Evolutionary conservation across 2,113 vertebrate species (phyloP), one percentile per base, ranked within the genome.

Genomic region (Nannospalax galili): DNA sequence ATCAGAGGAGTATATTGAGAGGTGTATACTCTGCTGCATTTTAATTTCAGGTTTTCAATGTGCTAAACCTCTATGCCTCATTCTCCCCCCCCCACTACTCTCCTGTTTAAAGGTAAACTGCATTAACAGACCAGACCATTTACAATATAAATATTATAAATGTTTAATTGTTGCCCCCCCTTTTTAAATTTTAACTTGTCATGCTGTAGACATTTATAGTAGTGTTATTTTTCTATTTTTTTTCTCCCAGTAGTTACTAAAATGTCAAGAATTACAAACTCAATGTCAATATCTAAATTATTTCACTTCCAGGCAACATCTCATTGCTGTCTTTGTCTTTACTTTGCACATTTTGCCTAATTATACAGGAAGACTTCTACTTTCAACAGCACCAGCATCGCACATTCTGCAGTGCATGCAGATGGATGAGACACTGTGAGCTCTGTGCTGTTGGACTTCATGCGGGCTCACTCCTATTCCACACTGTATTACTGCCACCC

Each of bases 401-500:
- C 1, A 65, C 78, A 86, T n/a, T 88, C 96, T 97, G 37, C 65
- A 58, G 8, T 32, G 20, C 14, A 72, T 11, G 1, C 22, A 45
- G 10, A 88, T 82, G 92, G 45, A 15, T 7, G 64, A 80, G 3
- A 19, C 77, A 81, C 3, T 85, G 26, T 78, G 37, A 0, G 0
- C 11, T 65, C 16, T 56, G 60, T 65, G 48, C 30, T 72, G 8
- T 82, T n/a, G 77, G 12, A 93, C 42, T 22, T 60, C 15, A 40
- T n/a, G 30, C 28, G 16, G 32, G n/a, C 28, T 1, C 67, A 9
- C 15, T 26, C 0, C 7, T 88, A 30, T 97, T 96, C 17, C 11
- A 67, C 72, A 97, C 95, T 90, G 64, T 89, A 65, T 88, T 94
- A 96, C 98, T 98, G 98, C 98, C 98, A 98, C 97, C 98, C 96